Conservation (phyloP, 2,797 vertebrate genomes). For the Chaunax sp. region DNA sequence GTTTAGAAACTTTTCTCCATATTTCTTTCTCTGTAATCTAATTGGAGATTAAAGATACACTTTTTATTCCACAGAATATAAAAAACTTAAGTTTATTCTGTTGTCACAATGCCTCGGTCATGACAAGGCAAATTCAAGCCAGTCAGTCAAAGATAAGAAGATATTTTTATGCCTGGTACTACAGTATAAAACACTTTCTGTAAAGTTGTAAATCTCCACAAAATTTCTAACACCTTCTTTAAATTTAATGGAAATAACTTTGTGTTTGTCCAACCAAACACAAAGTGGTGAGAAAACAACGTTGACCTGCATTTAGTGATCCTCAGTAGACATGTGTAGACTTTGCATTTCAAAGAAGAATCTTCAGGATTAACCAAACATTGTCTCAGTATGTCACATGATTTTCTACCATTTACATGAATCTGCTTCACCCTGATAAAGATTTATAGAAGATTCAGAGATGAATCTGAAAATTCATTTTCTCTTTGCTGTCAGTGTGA, state of each 20-base stretch:
- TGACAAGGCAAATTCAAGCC: neutral
- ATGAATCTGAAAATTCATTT: neutral
- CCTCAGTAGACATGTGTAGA: neutral
- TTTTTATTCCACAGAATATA: neutral
- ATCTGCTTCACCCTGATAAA: neutral
- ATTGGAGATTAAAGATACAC: neutral
- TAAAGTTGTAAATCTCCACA: slow-evolving; percentile 1
- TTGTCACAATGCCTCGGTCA: no score
- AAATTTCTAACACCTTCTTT: neutral
- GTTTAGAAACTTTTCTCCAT: neutral
- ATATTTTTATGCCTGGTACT: neutral
- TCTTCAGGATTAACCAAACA: neutral
- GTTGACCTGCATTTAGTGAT: neutral
- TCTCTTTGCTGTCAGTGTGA: neutral
- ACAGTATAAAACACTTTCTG: neutral
- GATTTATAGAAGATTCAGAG: neutral
- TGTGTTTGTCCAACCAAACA: neutral
- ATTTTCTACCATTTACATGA: no score
- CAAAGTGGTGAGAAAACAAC: neutral
- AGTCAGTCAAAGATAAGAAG: neutral
- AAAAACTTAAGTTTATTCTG: neutral
- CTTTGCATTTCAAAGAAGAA: neutral
- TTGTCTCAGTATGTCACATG: no score
- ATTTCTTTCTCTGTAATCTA: neutral
- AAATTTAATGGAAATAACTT: neutral